Evolutionary conservation across 2,113 vertebrate species (phyloP), one percentile per base, ranked within the genome.

Genomic region (Gadus macrocephalus): DNA sequence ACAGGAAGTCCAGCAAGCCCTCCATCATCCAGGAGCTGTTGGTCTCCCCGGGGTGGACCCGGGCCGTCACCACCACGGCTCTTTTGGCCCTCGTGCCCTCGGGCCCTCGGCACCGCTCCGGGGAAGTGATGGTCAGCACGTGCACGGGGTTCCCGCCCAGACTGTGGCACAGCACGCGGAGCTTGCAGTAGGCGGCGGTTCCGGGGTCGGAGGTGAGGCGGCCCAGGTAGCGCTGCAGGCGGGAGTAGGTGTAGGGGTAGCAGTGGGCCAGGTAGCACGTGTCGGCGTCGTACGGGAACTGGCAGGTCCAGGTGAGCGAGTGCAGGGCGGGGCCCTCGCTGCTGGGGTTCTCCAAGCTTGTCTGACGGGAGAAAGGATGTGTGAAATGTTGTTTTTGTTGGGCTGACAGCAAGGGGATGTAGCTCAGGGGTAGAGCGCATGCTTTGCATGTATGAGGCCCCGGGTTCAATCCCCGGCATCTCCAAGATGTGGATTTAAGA

Each of bases 161-260:
- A 78, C 95, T 96, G 75, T 77, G 90, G 82, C 96, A 98, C 67
- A 99, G 80, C 6, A 89, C 80, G 1, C 82, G 91, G 53, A 96
- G 86, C 19, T 89, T 84, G 72, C 95, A 98, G 88, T 92, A 92
- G 3, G 70, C 91, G 0, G 89, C 87, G 2, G 87, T 84, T 2
- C 3, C 25, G 0, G 93, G 92, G 83, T 94, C 91, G 0, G 84
- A 89, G 0, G 67, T 84, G 69, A 95, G 82, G 0, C 35, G 61
- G 9, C 20, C 61, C 15, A 98, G 92, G 89, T 96, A 95, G 22
- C 67, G 75, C 64, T 92, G 95, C 76, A 99, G 88, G 15, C 93
- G 92, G 0, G 94, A 93, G 77, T 95, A 98, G 4, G 96, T 97
- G 78, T 97, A 98, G 0, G 96, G 96, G 84, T 97, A 99, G 80